Conservation (phyloP, 2,797 vertebrate genomes). For the Eutrigla gurnardus region DNA sequence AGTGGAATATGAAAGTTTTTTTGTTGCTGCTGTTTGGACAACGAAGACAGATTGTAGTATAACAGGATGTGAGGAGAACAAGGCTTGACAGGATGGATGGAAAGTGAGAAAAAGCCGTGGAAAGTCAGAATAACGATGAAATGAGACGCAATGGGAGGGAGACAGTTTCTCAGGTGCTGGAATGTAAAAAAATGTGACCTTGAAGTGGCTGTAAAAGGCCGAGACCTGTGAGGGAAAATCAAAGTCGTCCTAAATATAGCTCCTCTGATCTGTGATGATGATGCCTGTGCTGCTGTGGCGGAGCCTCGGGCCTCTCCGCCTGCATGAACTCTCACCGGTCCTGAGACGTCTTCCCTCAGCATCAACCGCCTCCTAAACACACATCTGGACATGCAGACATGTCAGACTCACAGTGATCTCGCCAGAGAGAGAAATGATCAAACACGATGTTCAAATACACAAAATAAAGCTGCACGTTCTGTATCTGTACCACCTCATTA, state of each 20-base stretch:
- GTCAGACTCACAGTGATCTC: not conserved
- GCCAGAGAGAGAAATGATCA: not conserved
- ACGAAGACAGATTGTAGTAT: not conserved
- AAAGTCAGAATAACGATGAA: slow-evolving; percentile 3
- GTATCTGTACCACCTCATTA: not conserved
- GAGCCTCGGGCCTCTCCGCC: slow-evolving; percentile 51
- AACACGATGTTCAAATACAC: not conserved
- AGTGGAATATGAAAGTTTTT: slow-evolving; percentile 2
- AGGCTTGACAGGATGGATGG: slow-evolving; percentile 13
- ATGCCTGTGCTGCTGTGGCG: slow-evolving; percentile 53
- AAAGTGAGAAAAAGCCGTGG: slow-evolving; percentile 9
- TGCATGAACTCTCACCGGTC: slow-evolving; percentile 54
- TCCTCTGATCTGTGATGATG: slow-evolving; percentile 57
- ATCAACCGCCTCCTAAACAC: slow-evolving; percentile 20
- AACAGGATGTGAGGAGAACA: slow-evolving; percentile 16
- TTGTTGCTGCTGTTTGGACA: slow-evolving; percentile 19
- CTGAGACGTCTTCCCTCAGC: slow-evolving; percentile 48
- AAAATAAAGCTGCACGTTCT: not conserved
- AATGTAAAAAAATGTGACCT: slow-evolving; percentile 19
- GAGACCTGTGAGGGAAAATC: slow-evolving; percentile 59
- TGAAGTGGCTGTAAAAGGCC: slow-evolving; percentile 36
- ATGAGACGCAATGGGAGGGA: not conserved
- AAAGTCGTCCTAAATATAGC: slow-evolving; percentile 68
- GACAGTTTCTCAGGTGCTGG: slow-evolving; percentile 4
- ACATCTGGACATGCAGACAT: slow-evolving; percentile 2